Evolutionary conservation across 2,797 vertebrate species (phyloP).

Genomic region (Nannoperca australis): DNA sequence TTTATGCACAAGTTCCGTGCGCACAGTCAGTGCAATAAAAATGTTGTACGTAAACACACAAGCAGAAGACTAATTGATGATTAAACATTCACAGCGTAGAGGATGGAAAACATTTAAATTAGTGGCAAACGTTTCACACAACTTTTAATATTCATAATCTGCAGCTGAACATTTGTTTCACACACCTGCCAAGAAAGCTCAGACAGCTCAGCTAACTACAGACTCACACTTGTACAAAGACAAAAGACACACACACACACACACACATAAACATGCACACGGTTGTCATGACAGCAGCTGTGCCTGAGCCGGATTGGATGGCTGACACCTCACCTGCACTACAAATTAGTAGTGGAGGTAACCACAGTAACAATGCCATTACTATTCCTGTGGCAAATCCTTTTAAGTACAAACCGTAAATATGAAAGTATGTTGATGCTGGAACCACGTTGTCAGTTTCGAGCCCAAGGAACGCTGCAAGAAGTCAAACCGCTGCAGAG

Average conservation of each 20-base stretch:
- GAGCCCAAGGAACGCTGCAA: neutral
- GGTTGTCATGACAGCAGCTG: slow-evolving; percentile 82
- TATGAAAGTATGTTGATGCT: neutral
- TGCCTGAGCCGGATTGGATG: slow-evolving; percentile 53
- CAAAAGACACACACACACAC: slow-evolving; percentile 1
- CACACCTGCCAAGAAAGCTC: slow-evolving; percentile 18
- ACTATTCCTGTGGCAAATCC: slow-evolving; percentile 62
- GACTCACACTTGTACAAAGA: slow-evolving; percentile 37
- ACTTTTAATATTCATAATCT: slow-evolving; percentile 33
- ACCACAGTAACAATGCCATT: slow-evolving; percentile 77
- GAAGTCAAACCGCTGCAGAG: slow-evolving; percentile 7
- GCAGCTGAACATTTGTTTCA: slow-evolving; percentile 13
- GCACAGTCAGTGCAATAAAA: slow-evolving; percentile 1
- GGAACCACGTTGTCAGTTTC: neutral
- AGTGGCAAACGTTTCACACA: slow-evolving; percentile 17
- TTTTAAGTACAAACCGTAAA: slow-evolving; percentile 24
- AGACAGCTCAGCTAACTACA: slow-evolving; percentile 53
- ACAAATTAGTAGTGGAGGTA: slow-evolving; percentile 66
- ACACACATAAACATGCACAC: slow-evolving; percentile 59
- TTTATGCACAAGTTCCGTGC: slow-evolving; percentile 11
- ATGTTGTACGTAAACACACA: neutral
- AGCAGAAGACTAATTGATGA: neutral
- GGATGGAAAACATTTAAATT: slow-evolving; percentile 11
- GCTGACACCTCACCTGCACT: slow-evolving; percentile 67
- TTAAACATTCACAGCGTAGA: neutral